Conservation (phyloP, 2,113 vertebrate genomes). For the Apistogramma diplotaenia region DNA sequence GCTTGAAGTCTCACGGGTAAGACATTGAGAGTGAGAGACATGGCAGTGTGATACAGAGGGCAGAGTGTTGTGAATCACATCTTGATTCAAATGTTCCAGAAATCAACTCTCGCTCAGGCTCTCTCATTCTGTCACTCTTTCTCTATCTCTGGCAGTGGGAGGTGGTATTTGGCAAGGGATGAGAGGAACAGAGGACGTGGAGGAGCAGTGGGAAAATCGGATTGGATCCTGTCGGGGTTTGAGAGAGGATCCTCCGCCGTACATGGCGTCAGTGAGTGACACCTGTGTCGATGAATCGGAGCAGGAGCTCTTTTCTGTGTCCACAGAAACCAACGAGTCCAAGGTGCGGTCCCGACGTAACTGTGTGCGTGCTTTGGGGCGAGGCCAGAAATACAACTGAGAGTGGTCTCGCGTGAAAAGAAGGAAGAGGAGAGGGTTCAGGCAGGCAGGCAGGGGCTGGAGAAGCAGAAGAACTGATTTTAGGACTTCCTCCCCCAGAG, state of each 20-base stretch:
- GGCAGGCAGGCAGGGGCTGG: constrained; percentile 88
- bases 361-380: constrained; percentile 65
- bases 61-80: constrained; percentile 42
- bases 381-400: constrained; percentile 79
- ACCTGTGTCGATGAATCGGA: constrained; percentile 84
- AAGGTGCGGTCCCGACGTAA: constrained; percentile 65
- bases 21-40: constrained; percentile 65
- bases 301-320: constrained; percentile 89
- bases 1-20: constrained; percentile 26
- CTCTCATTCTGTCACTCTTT: constrained; percentile 66
- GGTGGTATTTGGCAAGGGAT: constrained; percentile 81
- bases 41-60: constrained; percentile 63
- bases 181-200: constrained; percentile 76
- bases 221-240: constrained; percentile 43
- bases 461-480: constrained; percentile 89
- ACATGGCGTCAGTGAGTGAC: constrained; percentile 79
- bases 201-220: constrained; percentile 67
- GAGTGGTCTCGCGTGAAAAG: constrained; percentile 89
- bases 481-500: constrained; percentile 87
- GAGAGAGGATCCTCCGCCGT: constrained; percentile 61
- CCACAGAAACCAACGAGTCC: constrained; percentile 75
- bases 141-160: constrained; percentile 59
- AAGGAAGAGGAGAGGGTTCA: constrained; percentile 92
- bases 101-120: constrained; percentile 70
- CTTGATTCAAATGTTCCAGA: constrained; percentile 61